Evolutionary conservation across 2,888 invertebrate species (phyloP), one percentile per base, ranked within the genome.

Genomic region (Drosophila setosimentum): DNA sequence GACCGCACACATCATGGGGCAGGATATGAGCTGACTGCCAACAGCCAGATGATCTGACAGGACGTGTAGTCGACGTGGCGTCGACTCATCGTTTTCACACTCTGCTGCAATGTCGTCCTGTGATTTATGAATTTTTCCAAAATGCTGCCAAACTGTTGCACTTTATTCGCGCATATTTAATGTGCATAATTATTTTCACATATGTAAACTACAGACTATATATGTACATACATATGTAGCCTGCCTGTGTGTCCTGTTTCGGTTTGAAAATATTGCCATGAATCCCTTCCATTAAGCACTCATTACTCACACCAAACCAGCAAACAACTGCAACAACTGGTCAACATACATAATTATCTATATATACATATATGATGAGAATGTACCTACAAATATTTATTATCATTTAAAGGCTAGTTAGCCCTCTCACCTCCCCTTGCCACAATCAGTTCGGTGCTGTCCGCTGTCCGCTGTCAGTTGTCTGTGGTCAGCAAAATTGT

Each of bases 41-140:
- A 33, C 54, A 49, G 75, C 71, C 60, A 73, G 49, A 65, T 65
- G 68, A 72, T 37, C 76, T 87, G 83, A 82, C 81, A 33, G 53
- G 55, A 37, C 55, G 37, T n/a, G 18, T 16, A 67, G 67, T 62
- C 53, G 24, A 40, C 71, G n/a, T n/a, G 57, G 48, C 76, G 67
- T 73, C 73, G 65, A 64, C 66, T 73, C 80, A 78, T 73, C 78
- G 65, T 82, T 83, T 83, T 83, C 35, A 55, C 33, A 53, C 21
- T 10, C 24, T 7, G n/a, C 16, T 27, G 33, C 62, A 50, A 24
- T 51, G 37, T 55, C 59, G 71, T 35, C 33, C 83, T 11, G 69
- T 88, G 83, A 88, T 88, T 88, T 88, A 85, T 85, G 84, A 76
- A 83, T 80, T 73, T 82, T 82, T 54, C 61, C 70, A 78, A 58